A percentile compares a stretch with the other conserved stretches of the same genome.
Evolutionary conservation across 2,113 vertebrate genomes (phyloP).

Genomic region (Anser cygnoides): DNA sequence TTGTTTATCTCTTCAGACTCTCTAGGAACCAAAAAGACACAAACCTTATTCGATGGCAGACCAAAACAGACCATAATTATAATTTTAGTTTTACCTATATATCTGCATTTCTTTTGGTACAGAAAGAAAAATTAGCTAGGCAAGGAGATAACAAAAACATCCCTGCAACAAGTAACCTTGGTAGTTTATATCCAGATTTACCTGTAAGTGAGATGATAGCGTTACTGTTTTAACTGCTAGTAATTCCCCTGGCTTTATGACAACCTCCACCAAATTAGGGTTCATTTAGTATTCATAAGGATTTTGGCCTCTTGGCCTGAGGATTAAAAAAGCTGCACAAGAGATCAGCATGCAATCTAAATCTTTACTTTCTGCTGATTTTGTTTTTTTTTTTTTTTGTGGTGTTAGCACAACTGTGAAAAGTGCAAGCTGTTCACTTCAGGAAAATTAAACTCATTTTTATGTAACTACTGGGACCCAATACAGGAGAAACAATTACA

Average conservation of each 20-base stretch:
- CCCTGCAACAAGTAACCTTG: not conserved
- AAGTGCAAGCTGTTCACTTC: constrained; percentile 25
- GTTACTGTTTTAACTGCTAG: not conserved
- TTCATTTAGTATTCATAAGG: not conserved
- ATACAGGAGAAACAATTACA: not conserved
- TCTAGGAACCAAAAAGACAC: not conserved
- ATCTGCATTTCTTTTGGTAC: not conserved
- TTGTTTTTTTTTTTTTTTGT: not conserved
- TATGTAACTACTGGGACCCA: constrained; percentile 41
- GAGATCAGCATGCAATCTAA: not conserved
- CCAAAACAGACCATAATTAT: not conserved
- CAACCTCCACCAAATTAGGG: not conserved
- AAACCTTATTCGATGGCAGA: not conserved
- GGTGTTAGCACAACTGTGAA: not conserved
- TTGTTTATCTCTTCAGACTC: not conserved
- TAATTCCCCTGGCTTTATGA: not conserved
- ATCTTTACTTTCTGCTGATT: not conserved
- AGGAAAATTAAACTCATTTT: constrained; percentile 54
- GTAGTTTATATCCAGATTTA: not conserved
- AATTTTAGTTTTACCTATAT: not conserved
- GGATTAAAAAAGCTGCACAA: not conserved
- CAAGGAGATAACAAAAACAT: not conserved
- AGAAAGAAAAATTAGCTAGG: not conserved
- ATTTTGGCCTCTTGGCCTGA: not conserved
- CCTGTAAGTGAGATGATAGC: not conserved